Evolutionary conservation across 2,113 vertebrate genomes (phyloP).

Genomic region (Scartelaos histophorus): DNA sequence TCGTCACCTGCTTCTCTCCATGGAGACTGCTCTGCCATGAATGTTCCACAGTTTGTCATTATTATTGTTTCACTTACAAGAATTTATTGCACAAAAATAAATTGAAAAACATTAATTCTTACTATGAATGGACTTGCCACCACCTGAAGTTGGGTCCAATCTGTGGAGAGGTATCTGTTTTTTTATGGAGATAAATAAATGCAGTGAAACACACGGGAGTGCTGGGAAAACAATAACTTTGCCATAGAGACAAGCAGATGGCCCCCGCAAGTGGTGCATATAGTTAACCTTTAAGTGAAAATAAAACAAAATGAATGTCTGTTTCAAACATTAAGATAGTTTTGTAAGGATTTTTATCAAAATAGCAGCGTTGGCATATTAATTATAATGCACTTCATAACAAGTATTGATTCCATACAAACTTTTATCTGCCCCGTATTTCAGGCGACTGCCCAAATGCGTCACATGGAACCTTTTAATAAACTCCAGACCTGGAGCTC

Average conservation of each 20-base stretch:
- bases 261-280: too few relatives aligned
- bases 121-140: too few relatives aligned
- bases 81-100: too few relatives aligned
- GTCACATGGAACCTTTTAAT: not conserved
- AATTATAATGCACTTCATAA: slow-evolving; percentile 8
- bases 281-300: not conserved
- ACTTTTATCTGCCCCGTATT: not conserved
- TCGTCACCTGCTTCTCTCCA: too few relatives aligned
- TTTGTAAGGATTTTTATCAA: not conserved
- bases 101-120: too few relatives aligned
- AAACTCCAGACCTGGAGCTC: slow-evolving; percentile 4
- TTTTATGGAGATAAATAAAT: too few relatives aligned
- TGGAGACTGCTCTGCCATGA: too few relatives aligned
- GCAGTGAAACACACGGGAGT: not conserved
- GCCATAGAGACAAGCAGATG: not conserved
- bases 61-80: too few relatives aligned
- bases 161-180: too few relatives aligned
- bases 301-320: not conserved
- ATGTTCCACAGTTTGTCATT: too few relatives aligned
- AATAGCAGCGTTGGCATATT: not conserved
- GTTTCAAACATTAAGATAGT: too few relatives aligned
- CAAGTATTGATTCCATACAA: slow-evolving; percentile 16
- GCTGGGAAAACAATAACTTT: not conserved
- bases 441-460: not conserved
- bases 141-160: too few relatives aligned